Conservation (phyloP, 2,113 vertebrate genomes). For the Panthera tigris region DNA sequence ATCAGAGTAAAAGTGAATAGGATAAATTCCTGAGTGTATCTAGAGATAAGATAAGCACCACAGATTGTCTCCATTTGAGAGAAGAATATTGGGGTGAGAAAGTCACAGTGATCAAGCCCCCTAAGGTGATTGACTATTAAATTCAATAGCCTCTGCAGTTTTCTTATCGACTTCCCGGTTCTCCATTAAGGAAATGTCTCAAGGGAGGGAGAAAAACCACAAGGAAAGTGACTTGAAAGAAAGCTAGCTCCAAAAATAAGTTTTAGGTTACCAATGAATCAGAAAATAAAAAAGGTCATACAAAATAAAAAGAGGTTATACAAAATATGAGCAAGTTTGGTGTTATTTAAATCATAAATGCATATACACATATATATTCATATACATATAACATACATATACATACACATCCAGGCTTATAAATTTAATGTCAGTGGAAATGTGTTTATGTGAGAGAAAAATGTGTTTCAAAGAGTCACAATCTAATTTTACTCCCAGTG, state of each 20-base stretch:
- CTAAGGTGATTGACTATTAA: conserved; percentile 65
- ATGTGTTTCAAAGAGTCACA: neutral
- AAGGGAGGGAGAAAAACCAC: conserved; percentile 45
- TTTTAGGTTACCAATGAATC: neutral
- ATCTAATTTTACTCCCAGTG: neutral
- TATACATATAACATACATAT: neutral
- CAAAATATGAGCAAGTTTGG: neutral
- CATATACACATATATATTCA: neutral
- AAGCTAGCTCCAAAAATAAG: conserved; percentile 37
- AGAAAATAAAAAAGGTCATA: neutral
- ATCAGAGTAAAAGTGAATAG: conserved; percentile 58
- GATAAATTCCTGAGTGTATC: conserved; percentile 44
- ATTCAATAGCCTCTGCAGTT: conserved; percentile 64
- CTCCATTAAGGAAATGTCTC: conserved; percentile 70
- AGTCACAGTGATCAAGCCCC: conserved; percentile 62
- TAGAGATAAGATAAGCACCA: conserved; percentile 33
- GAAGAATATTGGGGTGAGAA: conserved; percentile 70
- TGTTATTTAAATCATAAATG: neutral
- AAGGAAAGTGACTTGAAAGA: conserved; percentile 41
- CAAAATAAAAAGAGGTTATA: neutral
- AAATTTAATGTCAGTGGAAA: neutral
- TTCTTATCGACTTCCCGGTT: conserved; percentile 67
- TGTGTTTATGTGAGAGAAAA: neutral
- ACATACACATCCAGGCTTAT: neutral
- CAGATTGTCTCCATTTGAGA: conserved; percentile 27